These are phyloP conservation scores for Acrocephalus arundinaceus DNA, from an alignment of 2,113 vertebrate species.

Conservation along the genomic window DNA sequence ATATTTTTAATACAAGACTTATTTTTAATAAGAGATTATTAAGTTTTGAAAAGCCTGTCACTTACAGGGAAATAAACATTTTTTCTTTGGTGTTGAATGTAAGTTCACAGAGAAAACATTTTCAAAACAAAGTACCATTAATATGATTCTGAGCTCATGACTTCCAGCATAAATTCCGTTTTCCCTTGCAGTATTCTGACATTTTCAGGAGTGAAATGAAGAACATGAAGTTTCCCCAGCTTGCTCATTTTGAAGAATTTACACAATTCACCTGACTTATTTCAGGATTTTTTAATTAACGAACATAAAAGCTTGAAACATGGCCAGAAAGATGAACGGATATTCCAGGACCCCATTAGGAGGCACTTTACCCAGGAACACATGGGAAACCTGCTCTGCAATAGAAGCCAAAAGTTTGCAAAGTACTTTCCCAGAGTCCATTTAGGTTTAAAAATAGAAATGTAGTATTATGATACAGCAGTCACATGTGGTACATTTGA, in stretches of 20 bases:
- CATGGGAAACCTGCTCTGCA: not conserved
- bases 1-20: not conserved
- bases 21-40: not conserved
- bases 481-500: constrained; percentile 62
- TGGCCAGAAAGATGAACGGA: not conserved
- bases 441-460: constrained; percentile 67
- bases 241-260: not conserved
- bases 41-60: not conserved
- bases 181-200: not conserved
- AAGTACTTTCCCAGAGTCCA: constrained; percentile 66
- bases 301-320: not conserved
- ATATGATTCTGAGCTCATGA: not conserved
- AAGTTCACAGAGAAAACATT: not conserved
- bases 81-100: not conserved
- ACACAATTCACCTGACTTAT: not conserved
- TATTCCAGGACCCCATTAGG: not conserved
- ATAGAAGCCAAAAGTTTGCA: constrained; percentile 41
- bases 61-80: not conserved
- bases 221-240: not conserved
- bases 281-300: not conserved
- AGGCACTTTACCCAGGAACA: constrained; percentile 13
- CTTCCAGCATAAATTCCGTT: not conserved
- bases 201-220: not conserved
- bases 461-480: constrained; percentile 62
- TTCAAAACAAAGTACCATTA: not conserved